Conservation (phyloP, 2,113 vertebrate species). For the Lophotis ruficrista region DNA sequence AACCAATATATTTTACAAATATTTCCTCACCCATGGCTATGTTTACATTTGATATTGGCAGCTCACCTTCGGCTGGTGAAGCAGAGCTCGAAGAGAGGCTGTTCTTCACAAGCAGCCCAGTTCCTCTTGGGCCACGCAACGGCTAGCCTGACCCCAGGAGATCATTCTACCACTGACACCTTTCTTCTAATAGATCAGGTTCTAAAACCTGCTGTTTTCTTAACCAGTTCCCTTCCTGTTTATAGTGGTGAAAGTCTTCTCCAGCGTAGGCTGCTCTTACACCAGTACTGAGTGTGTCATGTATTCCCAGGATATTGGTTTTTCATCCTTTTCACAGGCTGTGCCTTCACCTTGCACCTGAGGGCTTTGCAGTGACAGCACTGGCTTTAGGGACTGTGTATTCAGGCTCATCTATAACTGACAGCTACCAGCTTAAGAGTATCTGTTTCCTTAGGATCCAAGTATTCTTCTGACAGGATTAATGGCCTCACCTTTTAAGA, state of each 20-base stretch:
- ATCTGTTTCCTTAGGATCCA: neutral
- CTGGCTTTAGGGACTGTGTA: neutral
- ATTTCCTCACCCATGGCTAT: neutral
- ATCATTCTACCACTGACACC: neutral
- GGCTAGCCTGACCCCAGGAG: neutral
- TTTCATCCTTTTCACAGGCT: neutral
- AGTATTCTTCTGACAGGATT: conserved; percentile 18
- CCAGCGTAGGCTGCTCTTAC: neutral
- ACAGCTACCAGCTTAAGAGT: neutral
- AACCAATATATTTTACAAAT: neutral
- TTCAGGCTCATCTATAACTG: neutral
- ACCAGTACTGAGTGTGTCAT: neutral
- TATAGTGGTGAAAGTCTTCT: neutral
- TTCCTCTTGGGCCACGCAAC: neutral
- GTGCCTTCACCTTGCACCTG: neutral
- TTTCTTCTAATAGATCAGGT: neutral
- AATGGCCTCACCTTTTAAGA: conserved; percentile 53
- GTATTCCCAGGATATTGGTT: neutral
- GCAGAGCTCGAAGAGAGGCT: neutral
- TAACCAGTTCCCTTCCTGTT: neutral
- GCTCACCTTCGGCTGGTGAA: neutral
- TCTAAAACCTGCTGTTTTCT: neutral
- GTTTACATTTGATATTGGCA: neutral
- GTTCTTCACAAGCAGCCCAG: neutral
- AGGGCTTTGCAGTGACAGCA: neutral